Evolutionary conservation across 1,140 invertebrate genomes (phyloP), one percentile per base, ranked within the genome.

Genomic region (Saccostrea echinata): DNA sequence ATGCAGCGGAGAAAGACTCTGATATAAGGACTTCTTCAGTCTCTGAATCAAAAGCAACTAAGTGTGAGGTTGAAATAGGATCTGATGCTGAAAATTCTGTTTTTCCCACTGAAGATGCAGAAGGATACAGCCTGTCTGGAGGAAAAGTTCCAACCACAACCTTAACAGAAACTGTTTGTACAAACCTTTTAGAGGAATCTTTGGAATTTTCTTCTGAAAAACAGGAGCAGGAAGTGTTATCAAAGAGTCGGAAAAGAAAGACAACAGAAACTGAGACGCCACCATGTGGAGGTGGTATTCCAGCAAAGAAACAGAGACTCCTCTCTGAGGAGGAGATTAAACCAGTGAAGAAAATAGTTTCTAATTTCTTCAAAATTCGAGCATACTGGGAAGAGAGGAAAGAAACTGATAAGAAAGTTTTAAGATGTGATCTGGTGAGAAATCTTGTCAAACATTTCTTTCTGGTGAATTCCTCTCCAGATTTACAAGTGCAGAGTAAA

Each of bases 361-460:
- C 68, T 4, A 71, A 71, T 27, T 71, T 33, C 24, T 71, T 71
- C 8, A 71, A 16, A 71, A 71, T 71, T 71, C 68, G 27, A 71
- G 68, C 24, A 13, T 71, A 71, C 68, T 71, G 68, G 24, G 24
- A 71, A 71, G 30, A 71, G 16, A 13, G 30, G 30, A 71, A 71
- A 1, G 68, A 30, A 3, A 33, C 30, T 71, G 24, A 71, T 27
- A 71, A 71, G 30, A 71, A 71, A 30, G 68, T 30, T 27, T 33
- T 24, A 12, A 24, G 68, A 12, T 27, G 27, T 27, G 13, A 71
- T 71, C 27, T 71, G 27, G 24, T 71, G 68, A 24, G 8, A 27
- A 71, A 71, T 30, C 68, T 71, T 71, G 68, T 71, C 24, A 27
- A 33, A 12, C 68, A 71, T 71, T 71, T 71, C 68, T 71, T 71